Evolutionary conservation across 2,888 invertebrate species (phyloP), one percentile per base, ranked within the genome.

Genomic region (Fabriciana adippe): DNA sequence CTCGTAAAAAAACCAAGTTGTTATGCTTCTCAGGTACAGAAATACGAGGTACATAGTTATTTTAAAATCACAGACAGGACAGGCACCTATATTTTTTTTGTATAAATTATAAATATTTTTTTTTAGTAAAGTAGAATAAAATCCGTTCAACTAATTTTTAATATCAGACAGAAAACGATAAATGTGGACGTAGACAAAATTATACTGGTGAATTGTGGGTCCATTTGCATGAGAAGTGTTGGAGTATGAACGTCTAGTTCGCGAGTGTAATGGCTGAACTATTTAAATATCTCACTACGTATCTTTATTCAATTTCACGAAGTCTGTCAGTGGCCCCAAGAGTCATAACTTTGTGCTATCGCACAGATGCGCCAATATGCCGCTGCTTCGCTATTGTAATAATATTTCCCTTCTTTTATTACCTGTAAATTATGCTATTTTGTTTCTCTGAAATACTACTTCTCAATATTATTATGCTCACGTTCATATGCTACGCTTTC

Each of bases 261-360:
- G 69, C 64, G 68, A 69, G 73, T 77, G 80, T 88, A 86, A 88
- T 88, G 83, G 87, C 72, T 73, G 77, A 84, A 86, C 84, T 87
- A 87, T 89, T 89, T 84, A 87, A 89, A 89, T 86, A 78, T 81
- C 81, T 85, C 78, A 77, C 80, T 72, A 75, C 77, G 78, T 85
- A 86, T 84, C 81, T 86, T 82, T 79, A 86, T 88, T 87, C 80
- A 85, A 87, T 87, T 86, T 83, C 72, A 73, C 77, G 80, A 81
- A 79, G 80, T 63, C 68, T 64, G 64, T 64, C 51, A 60, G 76
- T 75, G 70, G 74, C 75, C 70, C 75, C 71, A 69, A 75, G 77
- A 81, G 75, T 80, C 76, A 77, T 77, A 80, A 79, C 75, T 77
- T 79, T 74, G 74, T 72, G 41, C 18, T 64, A 55, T 62, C 62